Base-by-base conservation (phyloP, 2,888 invertebrate species). In the Ochlodes sylvanus region DNA sequence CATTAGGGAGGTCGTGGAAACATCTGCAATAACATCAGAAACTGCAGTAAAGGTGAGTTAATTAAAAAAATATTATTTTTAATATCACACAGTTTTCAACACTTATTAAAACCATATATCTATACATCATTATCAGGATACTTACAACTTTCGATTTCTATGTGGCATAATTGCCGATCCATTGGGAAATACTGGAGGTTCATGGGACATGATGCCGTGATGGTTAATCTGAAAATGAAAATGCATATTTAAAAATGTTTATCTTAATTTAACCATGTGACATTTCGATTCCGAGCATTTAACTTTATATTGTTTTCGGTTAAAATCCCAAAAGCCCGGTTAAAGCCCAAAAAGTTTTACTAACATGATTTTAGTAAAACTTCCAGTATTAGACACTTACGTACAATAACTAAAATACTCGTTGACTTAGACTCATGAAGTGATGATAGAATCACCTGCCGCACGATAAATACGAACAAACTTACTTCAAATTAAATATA, bases 91-190 rank as follows among this genome's bases (percentile, higher is more conserved):
- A 64, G 4, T 7, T 41, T 56, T 32, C 19, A 47, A 68, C 34
- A 62, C 41, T 62, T 50, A 41, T 54, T 42, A 54, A n/a, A 19
- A 14, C n/a, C 50, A 19, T 17, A 12, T 7, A 17, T 15, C 5
- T 9, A 41, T 10, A 57, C 44, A 58, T 68, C 72, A 79, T 79
- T 80, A 72, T 79, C 78, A 83, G 85, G 83, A 89, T 96, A 98
- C 98, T 98, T 97, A 98, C 98, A 98, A 95, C 98, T 98, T 95
- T 98, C 98, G 82, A 98, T 98, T 94, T 98, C 98, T 88, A 98
- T 97, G 87, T 98, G 97, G 90, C 98, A 98, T 75, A 98, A 93
- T 87, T 98, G 98, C 77, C 98, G 96, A 90, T 98, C 98, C 98
- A 98, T 98, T 47, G 98, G 98, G 89, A 98, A 98, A 90, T 98